phyloP scores from a whole-genome alignment of 2,113 vertebrate species.

The Podarcis cretensis region DNA sequence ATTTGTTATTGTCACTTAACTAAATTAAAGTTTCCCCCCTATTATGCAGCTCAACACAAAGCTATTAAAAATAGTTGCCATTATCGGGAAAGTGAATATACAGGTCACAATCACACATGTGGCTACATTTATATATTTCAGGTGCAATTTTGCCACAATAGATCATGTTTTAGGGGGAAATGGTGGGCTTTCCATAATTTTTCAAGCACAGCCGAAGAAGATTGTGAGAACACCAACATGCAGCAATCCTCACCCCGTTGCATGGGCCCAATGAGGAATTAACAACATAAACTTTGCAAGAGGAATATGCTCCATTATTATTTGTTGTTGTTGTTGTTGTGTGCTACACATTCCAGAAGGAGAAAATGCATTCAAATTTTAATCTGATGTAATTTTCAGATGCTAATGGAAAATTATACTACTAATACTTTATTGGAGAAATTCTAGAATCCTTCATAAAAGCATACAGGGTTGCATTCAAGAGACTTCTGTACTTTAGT shows the following conservation, averaged over 20 bases:
- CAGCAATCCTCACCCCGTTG: neutral
- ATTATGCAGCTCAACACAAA: conserved; percentile 62
- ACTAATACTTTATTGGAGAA: conserved; percentile 16
- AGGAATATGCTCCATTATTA: conserved; percentile 34
- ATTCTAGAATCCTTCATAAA: conserved; percentile 6
- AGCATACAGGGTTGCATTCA: neutral
- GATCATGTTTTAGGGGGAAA: conserved; percentile 66
- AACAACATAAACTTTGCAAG: neutral
- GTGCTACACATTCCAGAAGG: conserved; percentile 17
- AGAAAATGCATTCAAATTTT: conserved; percentile 16
- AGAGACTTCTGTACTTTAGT: neutral
- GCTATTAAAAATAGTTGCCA: conserved; percentile 65
- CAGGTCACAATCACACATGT: conserved; percentile 47
- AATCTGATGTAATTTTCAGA: neutral
- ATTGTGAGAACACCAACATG: conserved; percentile 46
- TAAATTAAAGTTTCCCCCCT: conserved; percentile 45
- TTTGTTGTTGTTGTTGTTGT: conserved; percentile 12
- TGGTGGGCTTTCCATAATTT: conserved; percentile 47
- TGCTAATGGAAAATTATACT: neutral
- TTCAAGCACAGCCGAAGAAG: conserved; percentile 24
- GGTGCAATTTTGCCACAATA: conserved; percentile 66
- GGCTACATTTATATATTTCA: conserved; percentile 63
- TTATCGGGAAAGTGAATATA: conserved; percentile 63
- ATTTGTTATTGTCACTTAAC: conserved; percentile 20
- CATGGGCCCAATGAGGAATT: conserved; percentile 11